These are phyloP conservation scores for Camponotus pennsylvanicus DNA, from an alignment of 1,140 invertebrate genomes.

Conservation along the genomic window DNA sequence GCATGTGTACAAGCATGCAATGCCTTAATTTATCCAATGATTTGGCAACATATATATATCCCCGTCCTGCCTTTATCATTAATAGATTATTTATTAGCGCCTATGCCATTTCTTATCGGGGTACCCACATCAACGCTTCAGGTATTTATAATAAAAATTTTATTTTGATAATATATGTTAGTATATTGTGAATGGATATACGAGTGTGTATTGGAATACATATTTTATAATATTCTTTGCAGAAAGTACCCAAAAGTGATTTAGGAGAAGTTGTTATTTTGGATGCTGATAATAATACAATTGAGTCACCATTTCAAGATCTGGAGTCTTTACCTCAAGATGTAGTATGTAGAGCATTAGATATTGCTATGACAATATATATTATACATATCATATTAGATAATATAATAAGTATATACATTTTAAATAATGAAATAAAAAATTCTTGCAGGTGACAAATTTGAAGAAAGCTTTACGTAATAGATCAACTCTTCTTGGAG, in stretches of 20 bases:
- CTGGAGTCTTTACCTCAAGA: constrained; percentile 94
- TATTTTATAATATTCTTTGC: constrained; percentile 51
- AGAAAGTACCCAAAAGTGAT: constrained; percentile 91
- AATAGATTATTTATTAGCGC: constrained; percentile 96
- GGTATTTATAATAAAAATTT: constrained; percentile 84
- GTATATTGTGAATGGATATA: not conserved
- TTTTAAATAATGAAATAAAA: constrained; percentile 74
- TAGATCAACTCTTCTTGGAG: constrained; percentile 91
- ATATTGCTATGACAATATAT: constrained; percentile 17
- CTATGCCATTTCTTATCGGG: constrained; percentile 98
- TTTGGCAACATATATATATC: constrained; percentile 99
- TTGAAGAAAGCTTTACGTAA: constrained; percentile 91
- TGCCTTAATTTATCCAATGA: constrained; percentile 97
- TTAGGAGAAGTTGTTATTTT: constrained; percentile 96
- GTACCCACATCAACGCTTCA: constrained; percentile 94
- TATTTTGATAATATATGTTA: constrained; percentile 39
- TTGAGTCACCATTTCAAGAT: constrained; percentile 96
- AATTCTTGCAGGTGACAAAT: constrained; percentile 87
- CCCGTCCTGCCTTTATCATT: constrained; percentile 95
- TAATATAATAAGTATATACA: constrained; percentile 61
- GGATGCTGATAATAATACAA: constrained; percentile 95
- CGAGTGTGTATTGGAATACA: not conserved
- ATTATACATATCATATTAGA: constrained; percentile 11
- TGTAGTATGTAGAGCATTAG: constrained; percentile 88
- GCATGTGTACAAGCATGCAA: constrained; percentile 98